These are phyloP conservation scores for Gallinago stenura DNA, from an alignment of 2,797 vertebrate genomes.

Conservation along the genomic window DNA sequence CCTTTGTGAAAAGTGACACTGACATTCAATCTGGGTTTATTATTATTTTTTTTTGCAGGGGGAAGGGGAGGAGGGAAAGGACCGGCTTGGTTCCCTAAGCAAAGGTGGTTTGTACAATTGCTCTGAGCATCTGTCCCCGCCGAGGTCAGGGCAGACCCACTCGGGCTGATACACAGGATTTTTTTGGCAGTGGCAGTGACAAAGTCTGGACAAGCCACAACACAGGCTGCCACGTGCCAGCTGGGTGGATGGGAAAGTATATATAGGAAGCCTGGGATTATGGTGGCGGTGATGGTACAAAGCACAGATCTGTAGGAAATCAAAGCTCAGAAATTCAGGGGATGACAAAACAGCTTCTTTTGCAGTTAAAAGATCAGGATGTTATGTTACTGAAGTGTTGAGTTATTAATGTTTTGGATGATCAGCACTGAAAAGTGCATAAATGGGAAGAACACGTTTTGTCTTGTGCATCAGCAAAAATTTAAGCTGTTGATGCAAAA, in stretches of 20 bases:
- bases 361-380: neutral
- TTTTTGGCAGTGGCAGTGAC: neutral
- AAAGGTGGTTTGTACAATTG: neutral
- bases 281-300: neutral
- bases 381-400: neutral
- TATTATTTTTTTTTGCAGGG: neutral
- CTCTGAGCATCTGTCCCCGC: neutral
- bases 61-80: neutral
- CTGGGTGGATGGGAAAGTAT: neutral
- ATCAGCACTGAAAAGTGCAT: neutral
- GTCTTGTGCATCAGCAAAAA: neutral
- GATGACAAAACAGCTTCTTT: neutral
- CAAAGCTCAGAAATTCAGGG: neutral
- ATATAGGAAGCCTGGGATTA: neutral
- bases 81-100: neutral
- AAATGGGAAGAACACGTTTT: neutral
- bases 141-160: neutral
- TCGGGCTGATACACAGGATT: neutral
- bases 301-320: neutral
- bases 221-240: neutral
- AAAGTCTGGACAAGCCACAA: neutral
- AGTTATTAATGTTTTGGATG: neutral
- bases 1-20: conserved; percentile 51
- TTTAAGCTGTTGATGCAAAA: neutral
- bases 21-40: conserved; percentile 61